Evolutionary conservation across 1,140 invertebrate species (phyloP).

Genomic region (Drosophila gunungcola): DNA sequence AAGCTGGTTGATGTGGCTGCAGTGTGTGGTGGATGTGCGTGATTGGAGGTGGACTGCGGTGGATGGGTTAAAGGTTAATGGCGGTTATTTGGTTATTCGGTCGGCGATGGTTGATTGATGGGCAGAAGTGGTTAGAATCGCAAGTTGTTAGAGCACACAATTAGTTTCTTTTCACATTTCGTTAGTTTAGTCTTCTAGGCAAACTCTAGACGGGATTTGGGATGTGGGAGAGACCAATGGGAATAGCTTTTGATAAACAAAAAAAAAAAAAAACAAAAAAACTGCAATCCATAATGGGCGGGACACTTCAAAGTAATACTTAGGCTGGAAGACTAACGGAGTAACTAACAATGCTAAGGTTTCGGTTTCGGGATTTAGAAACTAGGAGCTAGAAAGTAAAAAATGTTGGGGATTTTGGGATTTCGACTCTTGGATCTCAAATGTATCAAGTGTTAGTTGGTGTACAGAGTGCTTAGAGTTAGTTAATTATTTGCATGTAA

Average conservation of each 20-base stretch:
- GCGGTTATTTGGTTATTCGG: slow-evolving; percentile 47
- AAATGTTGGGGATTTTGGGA: too few species aligned
- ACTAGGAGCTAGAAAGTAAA: too few species aligned
- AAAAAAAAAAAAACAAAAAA: not conserved
- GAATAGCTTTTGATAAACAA: not conserved
- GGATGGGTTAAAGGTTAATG: slow-evolving; percentile 47
- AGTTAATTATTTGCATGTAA: not conserved
- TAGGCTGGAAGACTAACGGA: too few species aligned
- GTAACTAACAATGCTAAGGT: too few species aligned
- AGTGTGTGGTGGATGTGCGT: slow-evolving; percentile 43
- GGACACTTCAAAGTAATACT: too few species aligned
- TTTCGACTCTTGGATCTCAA: not conserved
- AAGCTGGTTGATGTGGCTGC: slow-evolving; percentile 45
- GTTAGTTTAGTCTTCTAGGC: not conserved
- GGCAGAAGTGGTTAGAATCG: slow-evolving; percentile 44
- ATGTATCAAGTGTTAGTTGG: not conserved
- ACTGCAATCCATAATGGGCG: too few species aligned
- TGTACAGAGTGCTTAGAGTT: not conserved
- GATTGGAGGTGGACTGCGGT: slow-evolving; percentile 38
- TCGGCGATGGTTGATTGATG: slow-evolving; percentile 34
- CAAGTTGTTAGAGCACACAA: slow-evolving; percentile 43
- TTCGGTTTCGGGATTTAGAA: too few species aligned
- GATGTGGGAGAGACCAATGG: not conserved
- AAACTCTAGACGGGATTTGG: not conserved
- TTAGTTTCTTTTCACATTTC: slow-evolving; percentile 16